Conservation (phyloP, 2,888 invertebrate genomes). For the Muschampia plurimacula region DNA sequence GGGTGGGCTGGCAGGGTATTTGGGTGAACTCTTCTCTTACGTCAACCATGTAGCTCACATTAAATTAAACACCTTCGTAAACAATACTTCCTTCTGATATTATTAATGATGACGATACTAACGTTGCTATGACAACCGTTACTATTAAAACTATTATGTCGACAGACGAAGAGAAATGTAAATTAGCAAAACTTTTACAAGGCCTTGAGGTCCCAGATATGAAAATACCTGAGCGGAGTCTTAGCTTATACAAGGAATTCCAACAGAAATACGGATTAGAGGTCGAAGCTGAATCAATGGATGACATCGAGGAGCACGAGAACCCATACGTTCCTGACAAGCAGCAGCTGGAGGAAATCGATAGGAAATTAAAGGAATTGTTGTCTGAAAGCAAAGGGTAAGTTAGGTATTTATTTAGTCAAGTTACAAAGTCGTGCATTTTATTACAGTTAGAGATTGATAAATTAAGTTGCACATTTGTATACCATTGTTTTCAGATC, state of each 20-base stretch:
- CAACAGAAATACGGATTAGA: slow-evolving; percentile 61
- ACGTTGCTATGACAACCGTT: slow-evolving; percentile 37
- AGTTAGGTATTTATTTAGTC: no score
- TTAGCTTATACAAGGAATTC: slow-evolving; percentile 64
- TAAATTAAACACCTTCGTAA: not conserved
- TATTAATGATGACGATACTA: not conserved
- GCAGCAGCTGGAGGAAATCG: slow-evolving; percentile 64
- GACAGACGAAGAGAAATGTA: slow-evolving; percentile 75
- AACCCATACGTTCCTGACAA: slow-evolving; percentile 71
- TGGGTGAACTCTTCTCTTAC: slow-evolving; percentile 54
- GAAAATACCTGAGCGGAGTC: slow-evolving; percentile 68
- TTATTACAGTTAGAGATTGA: no score
- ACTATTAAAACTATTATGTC: slow-evolving; percentile 55
- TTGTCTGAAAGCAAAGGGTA: slow-evolving; percentile 55
- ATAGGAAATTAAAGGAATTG: slow-evolving; percentile 63
- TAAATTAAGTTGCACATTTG: not conserved
- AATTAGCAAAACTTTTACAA: slow-evolving; percentile 69
- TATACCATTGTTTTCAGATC: slow-evolving; percentile 51
- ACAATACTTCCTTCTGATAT: not conserved
- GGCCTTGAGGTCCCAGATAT: slow-evolving; percentile 69
- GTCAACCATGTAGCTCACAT: not conserved
- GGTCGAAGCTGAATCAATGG: slow-evolving; percentile 53
- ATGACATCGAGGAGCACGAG: slow-evolving; percentile 51
- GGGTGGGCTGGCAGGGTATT: slow-evolving; percentile 56
- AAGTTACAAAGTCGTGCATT: no score